Evolutionary conservation across 2,888 invertebrate species (phyloP).

Genomic region (Cylloceria caligata): DNA sequence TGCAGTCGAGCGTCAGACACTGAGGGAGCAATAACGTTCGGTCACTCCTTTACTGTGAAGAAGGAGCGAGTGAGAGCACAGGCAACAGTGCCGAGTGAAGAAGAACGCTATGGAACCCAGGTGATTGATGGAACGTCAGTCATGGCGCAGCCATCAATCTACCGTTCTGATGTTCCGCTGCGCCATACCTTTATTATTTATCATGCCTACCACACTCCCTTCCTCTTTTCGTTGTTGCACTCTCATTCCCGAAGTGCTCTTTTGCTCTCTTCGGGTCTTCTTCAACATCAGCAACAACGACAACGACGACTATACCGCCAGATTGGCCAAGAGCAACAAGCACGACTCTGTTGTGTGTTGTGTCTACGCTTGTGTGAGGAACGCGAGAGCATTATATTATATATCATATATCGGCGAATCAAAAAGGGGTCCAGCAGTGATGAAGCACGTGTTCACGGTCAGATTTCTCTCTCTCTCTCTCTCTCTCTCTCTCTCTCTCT

Average conservation of each 20-base stretch:
- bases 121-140: conserved; percentile 84
- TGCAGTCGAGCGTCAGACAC: conserved; percentile 37
- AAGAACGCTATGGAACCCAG: conserved; percentile 59
- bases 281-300: conserved; percentile 35
- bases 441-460: conserved; percentile 73
- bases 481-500: too few species aligned
- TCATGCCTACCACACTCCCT: conserved; percentile 76
- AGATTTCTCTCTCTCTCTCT: conserved; percentile 38
- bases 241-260: conserved; percentile 50
- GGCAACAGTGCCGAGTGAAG: conserved; percentile 16
- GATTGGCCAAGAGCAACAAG: conserved; percentile 31
- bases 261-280: conserved; percentile 49
- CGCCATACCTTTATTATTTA: conserved; percentile 81
- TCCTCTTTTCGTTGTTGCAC: conserved; percentile 59
- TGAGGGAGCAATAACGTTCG: conserved; percentile 55
- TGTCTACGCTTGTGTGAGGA: conserved; percentile 7
- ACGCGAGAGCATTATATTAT: conserved; percentile 1
- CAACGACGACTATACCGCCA: conserved; percentile 33
- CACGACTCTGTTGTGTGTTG: conserved; percentile 1
- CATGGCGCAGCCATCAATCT: conserved; percentile 84
- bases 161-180: conserved; percentile 67
- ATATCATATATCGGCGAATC: conserved; percentile 70
- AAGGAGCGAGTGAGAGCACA: conserved; percentile 36
- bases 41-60: conserved; percentile 66
- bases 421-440: conserved; percentile 75